phyloP scores from a whole-genome alignment of 2,797 vertebrate species.

The Oryzias sinensis region DNA sequence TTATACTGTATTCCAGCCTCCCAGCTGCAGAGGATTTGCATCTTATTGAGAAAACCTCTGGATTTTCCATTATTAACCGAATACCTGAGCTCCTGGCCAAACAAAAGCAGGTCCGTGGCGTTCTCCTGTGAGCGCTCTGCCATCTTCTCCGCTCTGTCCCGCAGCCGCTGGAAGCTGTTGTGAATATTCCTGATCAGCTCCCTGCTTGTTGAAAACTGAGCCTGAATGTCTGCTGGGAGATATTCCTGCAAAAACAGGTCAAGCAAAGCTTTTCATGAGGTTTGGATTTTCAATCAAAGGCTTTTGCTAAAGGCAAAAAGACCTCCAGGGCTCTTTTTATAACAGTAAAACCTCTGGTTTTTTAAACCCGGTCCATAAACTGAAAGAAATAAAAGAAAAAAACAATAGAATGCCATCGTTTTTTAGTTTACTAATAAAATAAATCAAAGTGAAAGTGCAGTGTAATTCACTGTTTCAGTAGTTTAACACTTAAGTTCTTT shows the following conservation, averaged over 20 bases:
- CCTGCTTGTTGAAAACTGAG: conserved; percentile 89
- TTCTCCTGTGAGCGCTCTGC: conserved; percentile 90
- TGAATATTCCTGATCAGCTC: conserved; percentile 93
- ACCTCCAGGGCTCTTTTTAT: no score
- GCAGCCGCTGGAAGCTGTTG: conserved; percentile 93
- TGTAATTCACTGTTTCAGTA: no score
- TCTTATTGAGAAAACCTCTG: conserved; percentile 24
- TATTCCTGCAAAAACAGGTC: conserved; percentile 81
- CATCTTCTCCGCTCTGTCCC: conserved; percentile 89
- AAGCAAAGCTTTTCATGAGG: neutral
- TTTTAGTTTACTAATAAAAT: no score
- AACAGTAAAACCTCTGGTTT: no score
- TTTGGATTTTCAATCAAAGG: neutral
- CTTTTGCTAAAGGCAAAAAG: neutral
- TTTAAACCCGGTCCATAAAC: no score
- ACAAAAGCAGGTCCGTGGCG: conserved; percentile 89
- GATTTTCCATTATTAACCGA: conserved; percentile 32
- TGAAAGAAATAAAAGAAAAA: no score
- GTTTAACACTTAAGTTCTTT: no score
- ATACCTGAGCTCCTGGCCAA: conserved; percentile 94
- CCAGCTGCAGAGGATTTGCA: conserved; percentile 19
- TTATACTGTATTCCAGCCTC: conserved; percentile 8
- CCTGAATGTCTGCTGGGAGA: conserved; percentile 91
- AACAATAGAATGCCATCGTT: no score
- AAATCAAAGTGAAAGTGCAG: no score